Evolutionary conservation across 1,140 invertebrate species (phyloP).

Genomic region (Euborellia annulipes): DNA sequence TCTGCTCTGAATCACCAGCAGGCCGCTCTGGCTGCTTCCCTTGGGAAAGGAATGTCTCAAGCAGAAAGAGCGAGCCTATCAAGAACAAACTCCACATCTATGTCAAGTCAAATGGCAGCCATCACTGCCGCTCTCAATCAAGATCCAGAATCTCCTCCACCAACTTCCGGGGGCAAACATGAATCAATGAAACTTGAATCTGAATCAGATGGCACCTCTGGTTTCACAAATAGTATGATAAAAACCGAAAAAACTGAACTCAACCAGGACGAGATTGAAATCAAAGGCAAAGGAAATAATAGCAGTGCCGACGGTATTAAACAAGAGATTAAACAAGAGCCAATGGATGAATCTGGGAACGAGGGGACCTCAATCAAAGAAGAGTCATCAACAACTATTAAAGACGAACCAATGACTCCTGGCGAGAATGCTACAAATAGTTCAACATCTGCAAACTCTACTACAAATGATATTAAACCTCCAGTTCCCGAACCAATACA

Average conservation of each 20-base stretch:
- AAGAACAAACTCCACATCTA: constrained; percentile 26
- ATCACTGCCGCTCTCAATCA: constrained; percentile 41
- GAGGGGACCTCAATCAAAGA: constrained; percentile 23
- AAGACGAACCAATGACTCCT: constrained; percentile 42
- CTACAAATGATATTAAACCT: constrained; percentile 22
- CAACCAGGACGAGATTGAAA: constrained; percentile 20
- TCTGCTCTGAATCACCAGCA: constrained; percentile 11
- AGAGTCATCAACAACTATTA: constrained; percentile 26
- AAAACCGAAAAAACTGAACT: constrained; percentile 19
- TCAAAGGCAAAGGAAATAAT: constrained; percentile 43
- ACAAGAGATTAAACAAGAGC: constrained; percentile 51
- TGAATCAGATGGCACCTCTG: constrained; percentile 1
- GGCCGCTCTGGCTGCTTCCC: constrained; percentile 20
- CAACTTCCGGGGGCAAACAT: no score
- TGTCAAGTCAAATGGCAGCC: constrained; percentile 53
- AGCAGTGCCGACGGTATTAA: constrained; percentile 50
- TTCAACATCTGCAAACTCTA: constrained; percentile 22
- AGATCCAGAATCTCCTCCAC: constrained; percentile 21
- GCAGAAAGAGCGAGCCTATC: constrained; percentile 21
- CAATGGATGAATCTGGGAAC: constrained; percentile 32
- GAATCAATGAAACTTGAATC: no score
- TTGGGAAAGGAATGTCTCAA: constrained; percentile 22
- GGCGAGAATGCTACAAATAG: constrained; percentile 35
- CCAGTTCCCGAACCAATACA: constrained; percentile 33
- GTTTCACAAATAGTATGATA: constrained; percentile 1